These are phyloP conservation scores for Orchesella flavescens DNA, from an alignment of 2,888 invertebrate species.

Conservation along the genomic window DNA sequence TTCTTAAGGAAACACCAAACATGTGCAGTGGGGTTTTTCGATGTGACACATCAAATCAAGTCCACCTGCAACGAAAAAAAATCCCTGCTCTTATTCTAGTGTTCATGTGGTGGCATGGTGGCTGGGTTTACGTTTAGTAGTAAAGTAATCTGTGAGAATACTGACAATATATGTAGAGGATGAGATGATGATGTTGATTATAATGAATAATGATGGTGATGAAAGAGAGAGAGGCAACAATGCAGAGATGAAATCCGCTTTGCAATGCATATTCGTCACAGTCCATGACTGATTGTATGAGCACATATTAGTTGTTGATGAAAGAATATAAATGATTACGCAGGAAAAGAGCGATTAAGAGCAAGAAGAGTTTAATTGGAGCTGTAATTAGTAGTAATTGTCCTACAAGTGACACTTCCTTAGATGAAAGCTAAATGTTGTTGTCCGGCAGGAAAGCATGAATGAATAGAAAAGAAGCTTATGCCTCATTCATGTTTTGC, in stretches of 20 bases:
- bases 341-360: conserved; percentile 72
- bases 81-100: too few relatives aligned
- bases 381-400: conserved; percentile 72
- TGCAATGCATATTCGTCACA: conserved; percentile 42
- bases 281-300: conserved; percentile 54
- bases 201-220: neutral
- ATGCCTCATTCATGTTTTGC: too few relatives aligned
- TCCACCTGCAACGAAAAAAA: too few relatives aligned
- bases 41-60: neutral
- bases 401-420: conserved; percentile 72
- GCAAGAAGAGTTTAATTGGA: conserved; percentile 72
- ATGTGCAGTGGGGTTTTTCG: too few relatives aligned
- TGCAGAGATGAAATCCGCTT: neutral
- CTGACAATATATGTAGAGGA: too few relatives aligned
- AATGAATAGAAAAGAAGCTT: too few relatives aligned
- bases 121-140: too few relatives aligned
- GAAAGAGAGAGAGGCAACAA: neutral
- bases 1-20: too few relatives aligned
- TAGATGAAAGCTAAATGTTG: conserved; percentile 7
- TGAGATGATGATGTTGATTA: too few relatives aligned
- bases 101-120: too few relatives aligned
- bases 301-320: conserved; percentile 8
- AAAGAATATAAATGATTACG: conserved; percentile 49
- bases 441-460: neutral
- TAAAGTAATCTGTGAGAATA: too few relatives aligned